These are phyloP conservation scores for rat (Rattus norvegicus) DNA, from an alignment of 2,113 vertebrate species.

Conservation along the genomic window DNA sequence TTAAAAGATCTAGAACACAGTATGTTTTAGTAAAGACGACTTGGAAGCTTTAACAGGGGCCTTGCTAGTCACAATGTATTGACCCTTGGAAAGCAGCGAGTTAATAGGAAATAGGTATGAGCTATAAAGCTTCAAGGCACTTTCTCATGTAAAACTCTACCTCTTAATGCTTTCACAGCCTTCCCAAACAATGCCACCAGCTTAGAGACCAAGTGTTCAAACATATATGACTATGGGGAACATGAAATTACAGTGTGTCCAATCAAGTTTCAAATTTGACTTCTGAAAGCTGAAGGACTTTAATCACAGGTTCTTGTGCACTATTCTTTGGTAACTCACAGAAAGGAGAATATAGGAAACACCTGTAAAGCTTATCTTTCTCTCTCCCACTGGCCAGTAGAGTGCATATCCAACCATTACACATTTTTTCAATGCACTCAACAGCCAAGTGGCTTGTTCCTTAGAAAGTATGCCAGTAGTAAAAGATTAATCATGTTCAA, in stretches of 20 bases:
- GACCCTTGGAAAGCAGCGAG: neutral
- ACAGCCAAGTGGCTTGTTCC: neutral
- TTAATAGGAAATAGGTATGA: neutral
- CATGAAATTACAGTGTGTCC: neutral
- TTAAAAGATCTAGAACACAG: neutral
- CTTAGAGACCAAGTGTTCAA: neutral
- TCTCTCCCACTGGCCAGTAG: neutral
- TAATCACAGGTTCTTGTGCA: neutral
- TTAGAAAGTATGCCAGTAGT: constrained; percentile 31
- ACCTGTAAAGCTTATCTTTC: neutral
- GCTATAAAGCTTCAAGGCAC: too few species aligned
- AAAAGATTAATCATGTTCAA: constrained; percentile 41
- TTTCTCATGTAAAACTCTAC: neutral
- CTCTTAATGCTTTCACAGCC: neutral
- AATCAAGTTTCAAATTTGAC: neutral
- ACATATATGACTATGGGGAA: neutral
- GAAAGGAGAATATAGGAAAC: constrained; percentile 35
- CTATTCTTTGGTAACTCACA: neutral
- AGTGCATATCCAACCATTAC: neutral
- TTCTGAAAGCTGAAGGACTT: constrained; percentile 36
- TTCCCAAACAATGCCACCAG: neutral
- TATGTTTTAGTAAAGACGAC: too few species aligned
- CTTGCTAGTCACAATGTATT: neutral
- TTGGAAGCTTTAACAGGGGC: neutral
- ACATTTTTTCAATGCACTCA: constrained; percentile 52